A percentile compares a stretch with the other conserved stretches of the same genome.
phyloP scores from a whole-genome alignment of 1,140 invertebrate species.

The Mercenaria mercenaria region DNA sequence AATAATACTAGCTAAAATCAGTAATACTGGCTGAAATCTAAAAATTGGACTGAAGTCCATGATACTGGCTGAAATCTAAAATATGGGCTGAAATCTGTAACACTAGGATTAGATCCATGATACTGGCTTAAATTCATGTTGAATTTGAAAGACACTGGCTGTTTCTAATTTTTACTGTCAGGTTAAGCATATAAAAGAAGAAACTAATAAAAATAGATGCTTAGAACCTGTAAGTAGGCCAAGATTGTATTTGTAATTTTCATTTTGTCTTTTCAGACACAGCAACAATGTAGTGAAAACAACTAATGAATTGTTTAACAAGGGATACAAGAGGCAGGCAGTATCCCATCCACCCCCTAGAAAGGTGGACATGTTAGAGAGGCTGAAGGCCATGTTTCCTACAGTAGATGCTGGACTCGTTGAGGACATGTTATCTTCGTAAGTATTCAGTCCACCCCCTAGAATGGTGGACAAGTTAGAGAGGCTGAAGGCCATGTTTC shows the following conservation, averaged over 20 bases:
- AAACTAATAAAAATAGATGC: neutral
- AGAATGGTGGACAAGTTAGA: slow-evolving; percentile 34
- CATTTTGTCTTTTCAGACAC: slow-evolving; percentile 14
- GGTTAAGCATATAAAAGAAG: no score
- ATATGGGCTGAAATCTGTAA: no score
- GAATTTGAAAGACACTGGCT: no score
- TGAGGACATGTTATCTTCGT: slow-evolving; percentile 12
- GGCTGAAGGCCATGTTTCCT: slow-evolving; percentile 43
- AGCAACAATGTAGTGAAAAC: neutral
- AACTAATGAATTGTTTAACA: slow-evolving; percentile 21
- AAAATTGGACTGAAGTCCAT: no score
- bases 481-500: slow-evolving; percentile 40
- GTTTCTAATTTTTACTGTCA: no score
- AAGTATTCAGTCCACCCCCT: slow-evolving; percentile 40
- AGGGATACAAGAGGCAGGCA: slow-evolving; percentile 24
- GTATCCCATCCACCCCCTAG: slow-evolving; percentile 34
- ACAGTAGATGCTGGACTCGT: neutral
- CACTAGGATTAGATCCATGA: no score
- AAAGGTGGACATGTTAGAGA: slow-evolving; percentile 34
- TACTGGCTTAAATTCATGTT: no score
- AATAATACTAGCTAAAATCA: no score
- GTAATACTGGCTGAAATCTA: no score
- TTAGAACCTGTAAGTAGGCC: no score
- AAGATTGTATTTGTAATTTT: no score
- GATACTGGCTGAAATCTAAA: no score